Evolutionary conservation across 2,113 vertebrate species (phyloP).

Genomic region (Eubucco bourcierii): DNA sequence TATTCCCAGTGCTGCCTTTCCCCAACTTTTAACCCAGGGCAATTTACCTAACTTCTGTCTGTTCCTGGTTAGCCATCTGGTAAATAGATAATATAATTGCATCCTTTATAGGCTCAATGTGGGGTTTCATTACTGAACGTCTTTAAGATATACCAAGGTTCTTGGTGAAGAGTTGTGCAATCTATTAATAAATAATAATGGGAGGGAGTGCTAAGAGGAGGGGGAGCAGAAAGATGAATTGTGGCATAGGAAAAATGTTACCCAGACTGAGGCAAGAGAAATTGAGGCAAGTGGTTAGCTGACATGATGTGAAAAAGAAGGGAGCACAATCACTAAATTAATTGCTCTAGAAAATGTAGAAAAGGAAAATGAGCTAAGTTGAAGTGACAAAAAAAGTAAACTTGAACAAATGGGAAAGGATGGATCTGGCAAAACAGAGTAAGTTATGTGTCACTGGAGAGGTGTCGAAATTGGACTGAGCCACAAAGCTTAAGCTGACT

Average conservation of each 20-base stretch:
- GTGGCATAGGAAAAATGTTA: not conserved
- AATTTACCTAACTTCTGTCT: constrained; percentile 62
- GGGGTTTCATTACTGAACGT: constrained; percentile 24
- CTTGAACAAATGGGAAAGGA: constrained; percentile 31
- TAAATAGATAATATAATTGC: constrained; percentile 57
- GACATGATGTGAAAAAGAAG: not conserved
- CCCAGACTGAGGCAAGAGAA: not conserved
- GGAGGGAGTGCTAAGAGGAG: not conserved
- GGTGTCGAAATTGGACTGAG: not conserved
- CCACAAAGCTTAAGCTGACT: not conserved
- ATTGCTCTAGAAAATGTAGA: not conserved
- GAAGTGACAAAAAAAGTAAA: constrained; percentile 25
- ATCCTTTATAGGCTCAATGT: constrained; percentile 38
- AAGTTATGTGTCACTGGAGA: not conserved
- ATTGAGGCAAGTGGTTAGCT: not conserved
- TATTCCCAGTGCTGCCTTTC: constrained; percentile 52
- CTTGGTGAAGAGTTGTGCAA: constrained; percentile 3
- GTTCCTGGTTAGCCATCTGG: constrained; percentile 60
- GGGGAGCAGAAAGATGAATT: not conserved
- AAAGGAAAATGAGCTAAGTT: not conserved
- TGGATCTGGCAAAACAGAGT: constrained; percentile 7
- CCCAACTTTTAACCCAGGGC: constrained; percentile 50
- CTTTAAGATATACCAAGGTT: constrained; percentile 38
- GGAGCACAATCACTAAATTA: not conserved
- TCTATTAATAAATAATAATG: constrained; percentile 44